A percentile compares a stretch with the other conserved stretches of the same genome.
phyloP scores from a whole-genome alignment of 2,797 vertebrate genomes.

The Phalloptychus januarius region DNA sequence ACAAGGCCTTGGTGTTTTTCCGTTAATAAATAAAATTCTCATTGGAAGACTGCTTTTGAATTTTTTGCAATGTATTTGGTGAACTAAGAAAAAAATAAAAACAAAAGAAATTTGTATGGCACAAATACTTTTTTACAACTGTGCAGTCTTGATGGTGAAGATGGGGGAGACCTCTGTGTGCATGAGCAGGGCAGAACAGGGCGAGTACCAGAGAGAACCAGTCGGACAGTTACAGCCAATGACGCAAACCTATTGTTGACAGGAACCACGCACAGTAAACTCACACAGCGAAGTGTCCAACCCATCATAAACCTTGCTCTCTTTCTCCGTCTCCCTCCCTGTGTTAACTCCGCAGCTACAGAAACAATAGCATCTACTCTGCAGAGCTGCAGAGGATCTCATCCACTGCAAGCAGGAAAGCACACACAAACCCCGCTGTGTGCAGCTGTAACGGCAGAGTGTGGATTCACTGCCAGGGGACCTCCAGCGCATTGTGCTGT shows the following conservation, averaged over 20 bases:
- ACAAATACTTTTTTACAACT: neutral
- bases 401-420: slow-evolving; percentile 68
- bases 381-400: slow-evolving; percentile 57
- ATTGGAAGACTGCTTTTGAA: neutral
- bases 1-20: neutral
- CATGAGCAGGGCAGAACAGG: neutral
- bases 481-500: slow-evolving; percentile 23
- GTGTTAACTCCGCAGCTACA: slow-evolving; percentile 43
- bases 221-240: slow-evolving; percentile 27
- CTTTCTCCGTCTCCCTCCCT: slow-evolving; percentile 23
- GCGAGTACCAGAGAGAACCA: slow-evolving; percentile 33
- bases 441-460: slow-evolving; percentile 23
- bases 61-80: neutral
- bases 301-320: slow-evolving; percentile 43
- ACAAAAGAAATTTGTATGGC: neutral
- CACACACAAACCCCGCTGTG: slow-evolving; percentile 28
- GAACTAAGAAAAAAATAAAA: neutral
- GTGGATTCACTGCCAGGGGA: slow-evolving; percentile 21
- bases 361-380: slow-evolving; percentile 75
- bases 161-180: slow-evolving; percentile 1
- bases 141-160: neutral
- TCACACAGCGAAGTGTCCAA: slow-evolving; percentile 28
- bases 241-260: slow-evolving; percentile 52
- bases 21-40: neutral
- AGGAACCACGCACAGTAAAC: slow-evolving; percentile 27